These are phyloP conservation scores for Drosophila sordidula DNA, from an alignment of 2,888 invertebrate species.

Conservation along the genomic window DNA sequence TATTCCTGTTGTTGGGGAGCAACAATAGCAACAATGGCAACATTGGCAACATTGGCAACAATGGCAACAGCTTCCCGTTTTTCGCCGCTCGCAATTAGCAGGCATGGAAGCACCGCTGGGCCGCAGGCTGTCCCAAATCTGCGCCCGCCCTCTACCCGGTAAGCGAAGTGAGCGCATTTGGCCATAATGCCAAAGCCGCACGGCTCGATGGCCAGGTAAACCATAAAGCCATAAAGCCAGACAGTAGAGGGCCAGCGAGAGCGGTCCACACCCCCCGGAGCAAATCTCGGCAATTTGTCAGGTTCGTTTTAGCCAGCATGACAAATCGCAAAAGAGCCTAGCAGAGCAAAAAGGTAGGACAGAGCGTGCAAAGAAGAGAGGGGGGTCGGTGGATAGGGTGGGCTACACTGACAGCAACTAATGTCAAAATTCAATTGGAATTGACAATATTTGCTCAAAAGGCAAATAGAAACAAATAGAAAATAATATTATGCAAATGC, in stretches of 20 bases:
- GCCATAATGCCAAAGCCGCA: conserved; percentile 30
- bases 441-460: conserved; percentile 58
- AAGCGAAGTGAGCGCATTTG: conserved; percentile 6
- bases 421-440: conserved; percentile 76
- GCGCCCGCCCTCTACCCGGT: background rate
- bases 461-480: conserved; percentile 69
- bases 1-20: conserved; percentile 8
- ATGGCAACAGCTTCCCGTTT: conserved; percentile 1
- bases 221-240: conserved; percentile 25
- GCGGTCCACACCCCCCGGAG: background rate
- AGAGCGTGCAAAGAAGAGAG: background rate
- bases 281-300: conserved; percentile 71
- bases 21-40: conserved; percentile 1
- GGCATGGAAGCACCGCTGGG: conserved; percentile 19
- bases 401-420: conserved; percentile 38
- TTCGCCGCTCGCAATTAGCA: conserved; percentile 43
- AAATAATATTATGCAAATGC: conserved; percentile 75
- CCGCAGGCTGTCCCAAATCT: background rate
- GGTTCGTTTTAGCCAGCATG: conserved; percentile 46
- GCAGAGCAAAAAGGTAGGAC: conserved; percentile 1
- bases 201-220: conserved; percentile 46
- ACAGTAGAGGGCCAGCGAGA: background rate
- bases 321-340: conserved; percentile 46
- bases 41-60: conserved; percentile 3
- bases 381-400: background rate